Base-by-base conservation (phyloP, 2,888 invertebrate species). In the Volucella inanis region DNA sequence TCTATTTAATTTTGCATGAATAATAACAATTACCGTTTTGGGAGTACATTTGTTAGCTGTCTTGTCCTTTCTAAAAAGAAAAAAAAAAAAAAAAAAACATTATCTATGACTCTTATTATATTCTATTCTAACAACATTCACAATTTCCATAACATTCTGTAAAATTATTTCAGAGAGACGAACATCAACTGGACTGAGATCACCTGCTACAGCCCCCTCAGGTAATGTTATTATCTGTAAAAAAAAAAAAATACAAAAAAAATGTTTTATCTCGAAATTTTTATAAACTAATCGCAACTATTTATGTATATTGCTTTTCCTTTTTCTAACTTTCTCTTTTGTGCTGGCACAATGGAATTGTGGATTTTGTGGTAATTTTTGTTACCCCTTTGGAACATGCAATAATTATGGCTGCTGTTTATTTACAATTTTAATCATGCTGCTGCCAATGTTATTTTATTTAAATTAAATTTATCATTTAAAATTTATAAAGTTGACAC, bases 151-250 rank as follows among this genome's bases (percentile, higher is more conserved):
- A 39, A 31, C 11, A 64, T 57, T 14, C 3, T n/a, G 62, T 64
- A 61, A 50, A 54, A 41, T 31, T 18, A 75, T 87, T 83, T 67
- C 70, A 89, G 89, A 88, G 81, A 86, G 89, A 76, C 87, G 89
- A 77, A 87, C 87, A 80, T 88, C 89, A 11, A 88, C 88, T 83
- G 89, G 89, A 77, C 85, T 89, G 39, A 78, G 88, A 87, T 89
- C 89, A 85, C 89, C 89, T 41, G 89, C 89, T 18, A 87, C 89
- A 22, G 75, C 88, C 68, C 87, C 88, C 68, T 87, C 89, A 89
- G 89, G 89, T 89, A 89, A 87, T 64, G 43, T 54, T 72, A n/a
- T 43, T 18, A 41, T 67, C 47, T 10, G 39, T 49, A 41, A 22
- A 49, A 41, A 12, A 43, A 71, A 52, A 71, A 3, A 2, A 18